These are phyloP conservation scores for Cinclus cinclus DNA, from an alignment of 2,113 vertebrate species.

Conservation along the genomic window DNA sequence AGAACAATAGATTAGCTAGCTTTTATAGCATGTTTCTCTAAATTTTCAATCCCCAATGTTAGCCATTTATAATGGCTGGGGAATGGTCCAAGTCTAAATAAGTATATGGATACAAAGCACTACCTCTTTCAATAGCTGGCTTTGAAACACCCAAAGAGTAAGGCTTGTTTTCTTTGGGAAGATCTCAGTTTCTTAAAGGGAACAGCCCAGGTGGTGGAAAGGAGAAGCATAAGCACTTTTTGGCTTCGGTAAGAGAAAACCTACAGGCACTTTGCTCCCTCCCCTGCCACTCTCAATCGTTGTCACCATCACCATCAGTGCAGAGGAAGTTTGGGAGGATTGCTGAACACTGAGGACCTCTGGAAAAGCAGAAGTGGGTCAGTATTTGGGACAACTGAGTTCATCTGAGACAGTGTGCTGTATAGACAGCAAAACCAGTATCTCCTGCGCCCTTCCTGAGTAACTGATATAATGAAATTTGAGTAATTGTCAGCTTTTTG, in stretches of 20 bases:
- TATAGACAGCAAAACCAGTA: not conserved
- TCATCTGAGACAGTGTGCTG: not conserved
- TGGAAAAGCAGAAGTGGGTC: slow-evolving; percentile 45
- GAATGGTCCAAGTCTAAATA: not conserved
- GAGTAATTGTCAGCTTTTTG: not conserved
- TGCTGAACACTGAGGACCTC: not conserved
- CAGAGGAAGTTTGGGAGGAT: not conserved
- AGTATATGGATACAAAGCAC: not conserved
- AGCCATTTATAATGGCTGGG: not conserved
- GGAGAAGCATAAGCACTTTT: not conserved
- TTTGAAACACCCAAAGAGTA: not conserved
- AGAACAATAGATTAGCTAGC: not conserved
- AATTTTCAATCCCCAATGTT: not conserved
- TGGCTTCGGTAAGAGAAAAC: not conserved
- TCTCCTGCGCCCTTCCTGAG: not conserved
- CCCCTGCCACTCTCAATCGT: not conserved
- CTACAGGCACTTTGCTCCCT: not conserved
- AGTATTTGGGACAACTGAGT: slow-evolving; percentile 50
- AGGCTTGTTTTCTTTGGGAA: not conserved
- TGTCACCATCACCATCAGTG: not conserved
- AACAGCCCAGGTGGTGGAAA: not conserved
- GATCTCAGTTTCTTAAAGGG: not conserved
- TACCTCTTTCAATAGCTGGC: not conserved
- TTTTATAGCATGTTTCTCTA: not conserved
- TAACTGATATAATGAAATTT: not conserved